These are phyloP conservation scores for Anoplolepis gracilipes DNA, from an alignment of 1,140 invertebrate species.

Conservation along the genomic window DNA sequence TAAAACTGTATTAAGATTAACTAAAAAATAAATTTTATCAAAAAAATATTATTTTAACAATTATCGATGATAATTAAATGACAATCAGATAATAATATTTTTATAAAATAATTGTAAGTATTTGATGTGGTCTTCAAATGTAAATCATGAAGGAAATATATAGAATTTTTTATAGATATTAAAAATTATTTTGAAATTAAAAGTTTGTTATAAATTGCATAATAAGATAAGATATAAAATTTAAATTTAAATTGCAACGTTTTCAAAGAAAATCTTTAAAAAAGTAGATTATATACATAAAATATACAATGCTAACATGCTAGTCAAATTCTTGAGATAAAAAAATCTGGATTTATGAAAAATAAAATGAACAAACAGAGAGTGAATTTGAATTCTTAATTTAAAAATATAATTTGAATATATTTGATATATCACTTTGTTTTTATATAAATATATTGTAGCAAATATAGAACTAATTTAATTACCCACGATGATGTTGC, in stretches of 20 bases:
- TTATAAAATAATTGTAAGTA: background rate
- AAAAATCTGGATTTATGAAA: background rate
- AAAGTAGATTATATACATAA: too few relatives aligned
- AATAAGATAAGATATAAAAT: too few relatives aligned
- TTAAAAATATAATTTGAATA: background rate
- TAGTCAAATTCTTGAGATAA: background rate
- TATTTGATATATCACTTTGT: background rate
- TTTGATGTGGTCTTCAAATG: background rate
- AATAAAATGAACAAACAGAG: too few relatives aligned
- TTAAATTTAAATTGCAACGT: too few relatives aligned
- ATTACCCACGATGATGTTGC: constrained; percentile 82
- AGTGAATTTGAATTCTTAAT: background rate
- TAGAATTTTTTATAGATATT: background rate
- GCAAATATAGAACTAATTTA: background rate
- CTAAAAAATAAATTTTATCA: too few relatives aligned
- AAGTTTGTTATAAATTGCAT: too few relatives aligned
- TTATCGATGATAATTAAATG: background rate
- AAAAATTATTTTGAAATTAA: too few relatives aligned
- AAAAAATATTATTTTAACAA: background rate
- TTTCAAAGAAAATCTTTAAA: too few relatives aligned
- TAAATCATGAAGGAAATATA: background rate
- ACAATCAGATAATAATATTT: background rate
- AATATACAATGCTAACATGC: background rate
- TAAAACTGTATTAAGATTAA: too few relatives aligned
- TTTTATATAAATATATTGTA: background rate